Evolutionary conservation across 2,888 invertebrate genomes (phyloP).

Genomic region (Plagodis pulveraria): DNA sequence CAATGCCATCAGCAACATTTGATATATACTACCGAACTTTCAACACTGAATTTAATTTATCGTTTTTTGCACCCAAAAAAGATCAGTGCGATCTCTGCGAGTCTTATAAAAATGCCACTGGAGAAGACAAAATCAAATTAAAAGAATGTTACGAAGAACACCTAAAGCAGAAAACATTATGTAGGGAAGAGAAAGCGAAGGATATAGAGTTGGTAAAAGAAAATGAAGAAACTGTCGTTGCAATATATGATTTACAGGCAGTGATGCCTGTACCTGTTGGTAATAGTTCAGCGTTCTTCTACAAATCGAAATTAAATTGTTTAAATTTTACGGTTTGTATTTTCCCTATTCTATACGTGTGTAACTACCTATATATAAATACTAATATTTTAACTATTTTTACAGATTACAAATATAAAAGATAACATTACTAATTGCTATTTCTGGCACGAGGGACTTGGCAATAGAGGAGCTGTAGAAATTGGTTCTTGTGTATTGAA

Average conservation of each 20-base stretch:
- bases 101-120: slow-evolving; percentile 5
- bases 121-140: slow-evolving; percentile 22
- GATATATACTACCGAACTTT: neutral
- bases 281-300: slow-evolving; percentile 25
- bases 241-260: slow-evolving; percentile 29
- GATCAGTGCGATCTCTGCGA: neutral
- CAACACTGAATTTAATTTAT: slow-evolving; percentile 4
- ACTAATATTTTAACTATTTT: neutral
- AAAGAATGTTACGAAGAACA: slow-evolving; percentile 11
- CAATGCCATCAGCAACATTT: neutral
- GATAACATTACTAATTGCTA: slow-evolving; percentile 18
- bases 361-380: neutral
- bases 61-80: slow-evolving; percentile 1
- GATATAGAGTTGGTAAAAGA: slow-evolving; percentile 19
- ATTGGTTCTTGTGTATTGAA: slow-evolving; percentile 34
- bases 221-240: slow-evolving; percentile 14
- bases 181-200: slow-evolving; percentile 15
- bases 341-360: too few species aligned
- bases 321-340: slow-evolving; percentile 18
- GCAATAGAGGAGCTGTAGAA: slow-evolving; percentile 28
- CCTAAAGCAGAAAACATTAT: slow-evolving; percentile 16
- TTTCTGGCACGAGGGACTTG: slow-evolving; percentile 33
- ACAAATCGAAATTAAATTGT: slow-evolving; percentile 29
- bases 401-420: slow-evolving; percentile 20
- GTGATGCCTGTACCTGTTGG: slow-evolving; percentile 24